phyloP scores from a whole-genome alignment of 2,113 vertebrate genomes.

The Tupaia tana region DNA sequence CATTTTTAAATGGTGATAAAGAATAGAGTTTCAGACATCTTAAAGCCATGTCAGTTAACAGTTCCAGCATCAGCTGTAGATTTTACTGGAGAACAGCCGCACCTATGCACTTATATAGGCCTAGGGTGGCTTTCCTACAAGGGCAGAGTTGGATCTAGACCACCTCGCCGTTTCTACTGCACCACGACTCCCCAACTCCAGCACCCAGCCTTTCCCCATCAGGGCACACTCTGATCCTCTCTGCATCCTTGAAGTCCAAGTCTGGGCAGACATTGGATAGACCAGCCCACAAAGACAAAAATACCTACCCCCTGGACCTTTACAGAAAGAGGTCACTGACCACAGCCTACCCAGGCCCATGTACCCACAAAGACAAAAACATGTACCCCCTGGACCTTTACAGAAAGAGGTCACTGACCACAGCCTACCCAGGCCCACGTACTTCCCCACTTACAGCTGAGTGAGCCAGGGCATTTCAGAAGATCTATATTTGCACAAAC shows the following conservation, averaged over 20 bases:
- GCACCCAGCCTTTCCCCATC: too few relatives aligned
- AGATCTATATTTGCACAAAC: not conserved
- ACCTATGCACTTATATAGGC: not conserved
- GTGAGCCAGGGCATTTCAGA: too few relatives aligned
- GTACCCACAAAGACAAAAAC: not conserved
- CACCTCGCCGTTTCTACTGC: too few relatives aligned
- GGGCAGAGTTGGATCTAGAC: not conserved
- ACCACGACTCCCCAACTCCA: too few relatives aligned
- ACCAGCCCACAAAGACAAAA: not conserved
- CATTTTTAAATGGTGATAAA: not conserved
- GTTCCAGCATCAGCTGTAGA: not conserved
- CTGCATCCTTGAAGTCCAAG: too few relatives aligned
- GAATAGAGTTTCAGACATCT: not conserved
- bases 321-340: accelerated
- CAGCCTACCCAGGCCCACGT: accelerated
- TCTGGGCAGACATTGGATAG: too few relatives aligned
- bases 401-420: accelerated
- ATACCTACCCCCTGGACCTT: not conserved
- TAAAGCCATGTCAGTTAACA: not conserved
- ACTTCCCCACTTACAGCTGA: accelerated
- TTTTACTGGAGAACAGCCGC: not conserved
- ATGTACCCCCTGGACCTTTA: not conserved
- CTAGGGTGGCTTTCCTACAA: not conserved
- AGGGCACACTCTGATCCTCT: too few relatives aligned
- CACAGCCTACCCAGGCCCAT: too few relatives aligned